Percentiles rank a stretch among this genome's conserved stretches.
Conservation (phyloP, 2,888 invertebrate genomes). For the Thecophora atra region DNA sequence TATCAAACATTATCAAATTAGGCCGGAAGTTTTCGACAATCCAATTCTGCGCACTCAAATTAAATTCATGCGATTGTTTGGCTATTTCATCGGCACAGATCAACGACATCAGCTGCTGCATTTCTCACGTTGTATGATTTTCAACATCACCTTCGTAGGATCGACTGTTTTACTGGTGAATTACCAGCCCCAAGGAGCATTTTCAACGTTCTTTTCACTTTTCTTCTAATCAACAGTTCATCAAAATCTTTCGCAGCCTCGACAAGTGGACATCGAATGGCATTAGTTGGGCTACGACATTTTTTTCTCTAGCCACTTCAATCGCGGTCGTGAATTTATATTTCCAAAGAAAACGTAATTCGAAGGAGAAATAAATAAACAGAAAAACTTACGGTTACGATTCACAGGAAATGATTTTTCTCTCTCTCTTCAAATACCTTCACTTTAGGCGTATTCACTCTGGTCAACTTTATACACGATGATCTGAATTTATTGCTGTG, state of each 20-base stretch:
- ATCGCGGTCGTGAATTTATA: slow-evolving; percentile 51
- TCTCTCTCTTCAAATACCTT: no score
- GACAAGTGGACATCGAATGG: slow-evolving; percentile 45
- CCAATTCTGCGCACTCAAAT: slow-evolving; percentile 49
- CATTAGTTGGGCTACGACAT: slow-evolving; percentile 52
- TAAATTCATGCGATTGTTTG: slow-evolving; percentile 48
- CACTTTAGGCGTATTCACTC: slow-evolving; percentile 48
- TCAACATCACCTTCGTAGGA: slow-evolving; percentile 43
- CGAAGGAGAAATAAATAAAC: background rate
- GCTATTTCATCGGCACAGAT: slow-evolving; percentile 49
- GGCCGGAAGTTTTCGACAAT: slow-evolving; percentile 47
- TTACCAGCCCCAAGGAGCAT: no score
- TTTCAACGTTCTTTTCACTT: no score
- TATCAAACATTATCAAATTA: background rate
- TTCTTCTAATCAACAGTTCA: background rate
- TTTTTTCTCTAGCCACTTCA: slow-evolving; percentile 52
- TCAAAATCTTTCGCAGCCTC: slow-evolving; percentile 43
- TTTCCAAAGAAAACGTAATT: slow-evolving; percentile 50
- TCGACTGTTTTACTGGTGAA: background rate
- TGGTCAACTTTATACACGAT: slow-evolving; percentile 48
- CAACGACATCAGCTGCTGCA: slow-evolving; percentile 46
- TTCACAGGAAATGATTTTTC: background rate
- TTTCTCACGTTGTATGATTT: slow-evolving; percentile 48
- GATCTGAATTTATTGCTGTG: slow-evolving; percentile 47
- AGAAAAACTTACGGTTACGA: no score